These are phyloP conservation scores for Temnothorax longispinosus DNA, from an alignment of 1,140 invertebrate species.

Conservation along the genomic window DNA sequence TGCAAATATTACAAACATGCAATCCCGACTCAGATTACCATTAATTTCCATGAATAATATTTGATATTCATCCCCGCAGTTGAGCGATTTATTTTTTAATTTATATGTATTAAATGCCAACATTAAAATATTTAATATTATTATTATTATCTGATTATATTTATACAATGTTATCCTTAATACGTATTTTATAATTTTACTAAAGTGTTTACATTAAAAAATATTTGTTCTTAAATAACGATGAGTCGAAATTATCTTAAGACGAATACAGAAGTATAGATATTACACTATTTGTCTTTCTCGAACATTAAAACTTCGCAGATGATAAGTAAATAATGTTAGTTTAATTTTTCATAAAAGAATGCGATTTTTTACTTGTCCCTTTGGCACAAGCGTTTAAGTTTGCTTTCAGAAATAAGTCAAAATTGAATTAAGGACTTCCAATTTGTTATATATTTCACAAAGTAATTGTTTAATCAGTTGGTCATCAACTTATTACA, in stretches of 20 bases:
- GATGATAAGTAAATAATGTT: not conserved
- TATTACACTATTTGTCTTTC: not conserved
- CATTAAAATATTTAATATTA: not conserved
- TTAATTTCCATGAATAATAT: constrained; percentile 28
- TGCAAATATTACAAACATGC: not conserved
- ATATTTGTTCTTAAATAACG: not conserved
- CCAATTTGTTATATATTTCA: not conserved
- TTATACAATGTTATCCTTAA: not conserved
- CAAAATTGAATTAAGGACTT: not conserved
- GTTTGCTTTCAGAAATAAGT: not conserved
- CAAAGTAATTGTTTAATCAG: not conserved
- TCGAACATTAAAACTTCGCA: not conserved
- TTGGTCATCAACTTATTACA: not conserved
- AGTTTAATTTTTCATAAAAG: not conserved
- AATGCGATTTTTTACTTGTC: not conserved
- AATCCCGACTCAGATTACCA: not conserved
- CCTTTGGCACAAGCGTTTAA: not conserved
- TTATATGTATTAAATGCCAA: not conserved
- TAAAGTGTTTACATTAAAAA: not conserved
- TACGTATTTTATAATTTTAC: not conserved
- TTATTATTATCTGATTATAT: not conserved
- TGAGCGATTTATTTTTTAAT: constrained; percentile 5
- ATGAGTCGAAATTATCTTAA: not conserved
- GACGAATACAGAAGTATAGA: not conserved
- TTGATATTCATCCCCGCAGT: not conserved